Evolutionary conservation across 2,113 vertebrate species (phyloP).

Genomic region (Stictonetta naevosa): DNA sequence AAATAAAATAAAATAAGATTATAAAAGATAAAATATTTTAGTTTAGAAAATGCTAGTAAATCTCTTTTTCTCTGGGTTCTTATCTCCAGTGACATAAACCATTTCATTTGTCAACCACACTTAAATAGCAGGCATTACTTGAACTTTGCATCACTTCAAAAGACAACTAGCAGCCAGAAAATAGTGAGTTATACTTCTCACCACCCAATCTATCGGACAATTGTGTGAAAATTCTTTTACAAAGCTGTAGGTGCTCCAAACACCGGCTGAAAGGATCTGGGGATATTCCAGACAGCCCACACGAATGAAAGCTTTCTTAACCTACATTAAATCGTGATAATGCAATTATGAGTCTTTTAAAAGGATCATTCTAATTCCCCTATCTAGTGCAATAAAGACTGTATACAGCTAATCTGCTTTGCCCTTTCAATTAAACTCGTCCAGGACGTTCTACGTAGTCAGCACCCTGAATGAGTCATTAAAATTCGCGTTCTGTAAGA

Average conservation of each 20-base stretch:
- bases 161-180: conserved; percentile 30
- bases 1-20: background rate
- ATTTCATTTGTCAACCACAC: background rate
- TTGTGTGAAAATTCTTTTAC: conserved; percentile 59
- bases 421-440: conserved; percentile 86
- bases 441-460: conserved; percentile 81
- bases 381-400: conserved; percentile 81
- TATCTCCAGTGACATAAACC: conserved; percentile 34
- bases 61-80: conserved; percentile 15
- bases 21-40: background rate
- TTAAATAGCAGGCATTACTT: background rate
- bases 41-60: conserved; percentile 15
- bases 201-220: conserved; percentile 12
- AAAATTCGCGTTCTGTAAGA: conserved; percentile 84
- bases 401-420: conserved; percentile 82
- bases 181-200: conserved; percentile 21
- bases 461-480: conserved; percentile 82
- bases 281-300: conserved; percentile 60
- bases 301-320: conserved; percentile 76
- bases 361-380: conserved; percentile 83
- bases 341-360: conserved; percentile 84
- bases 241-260: conserved; percentile 57
- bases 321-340: conserved; percentile 84
- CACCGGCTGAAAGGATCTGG: conserved; percentile 1
- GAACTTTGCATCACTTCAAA: conserved; percentile 36